phyloP scores from a whole-genome alignment of 1,140 invertebrate species.

The Drosophila pandora region DNA sequence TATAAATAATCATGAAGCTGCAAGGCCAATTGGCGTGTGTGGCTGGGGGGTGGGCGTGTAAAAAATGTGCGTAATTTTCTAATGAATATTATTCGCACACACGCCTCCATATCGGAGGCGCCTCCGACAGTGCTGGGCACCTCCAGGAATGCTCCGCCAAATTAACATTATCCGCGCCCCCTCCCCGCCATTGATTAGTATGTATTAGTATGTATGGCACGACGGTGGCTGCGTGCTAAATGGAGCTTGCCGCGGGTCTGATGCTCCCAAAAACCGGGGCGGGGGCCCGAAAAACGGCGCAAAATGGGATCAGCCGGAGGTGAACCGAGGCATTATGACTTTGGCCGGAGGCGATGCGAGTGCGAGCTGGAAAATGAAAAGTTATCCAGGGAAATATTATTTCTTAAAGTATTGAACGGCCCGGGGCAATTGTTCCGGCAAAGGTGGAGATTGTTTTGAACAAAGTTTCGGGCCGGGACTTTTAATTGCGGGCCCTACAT shows the following conservation, averaged over 20 bases:
- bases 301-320: slow-evolving; percentile 25
- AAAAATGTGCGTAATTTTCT: slow-evolving; percentile 69
- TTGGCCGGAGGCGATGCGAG: slow-evolving; percentile 6
- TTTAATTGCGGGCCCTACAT: slow-evolving; percentile 39
- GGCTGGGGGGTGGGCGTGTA: slow-evolving; percentile 23
- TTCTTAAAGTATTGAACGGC: slow-evolving; percentile 35
- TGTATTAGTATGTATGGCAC: slow-evolving; percentile 71
- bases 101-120: slow-evolving; percentile 6
- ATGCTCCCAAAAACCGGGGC: slow-evolving; percentile 48
- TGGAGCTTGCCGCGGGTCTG: slow-evolving; percentile 60
- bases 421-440: background rate
- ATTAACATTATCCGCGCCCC: slow-evolving; percentile 46
- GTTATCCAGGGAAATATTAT: slow-evolving; percentile 37
- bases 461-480: slow-evolving; percentile 24
- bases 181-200: slow-evolving; percentile 42
- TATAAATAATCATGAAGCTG: slow-evolving; percentile 29
- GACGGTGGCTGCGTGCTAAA: slow-evolving; percentile 59
- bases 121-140: background rate
- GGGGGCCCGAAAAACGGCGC: slow-evolving; percentile 8
- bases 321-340: slow-evolving; percentile 42
- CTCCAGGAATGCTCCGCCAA: slow-evolving; percentile 40
- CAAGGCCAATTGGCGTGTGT: slow-evolving; percentile 11
- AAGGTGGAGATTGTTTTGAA: slow-evolving; percentile 4
- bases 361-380: slow-evolving; percentile 39
- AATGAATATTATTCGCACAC: slow-evolving; percentile 78